Base-by-base conservation (phyloP, 2,797 vertebrate species). In the Luscinia luscinia region DNA sequence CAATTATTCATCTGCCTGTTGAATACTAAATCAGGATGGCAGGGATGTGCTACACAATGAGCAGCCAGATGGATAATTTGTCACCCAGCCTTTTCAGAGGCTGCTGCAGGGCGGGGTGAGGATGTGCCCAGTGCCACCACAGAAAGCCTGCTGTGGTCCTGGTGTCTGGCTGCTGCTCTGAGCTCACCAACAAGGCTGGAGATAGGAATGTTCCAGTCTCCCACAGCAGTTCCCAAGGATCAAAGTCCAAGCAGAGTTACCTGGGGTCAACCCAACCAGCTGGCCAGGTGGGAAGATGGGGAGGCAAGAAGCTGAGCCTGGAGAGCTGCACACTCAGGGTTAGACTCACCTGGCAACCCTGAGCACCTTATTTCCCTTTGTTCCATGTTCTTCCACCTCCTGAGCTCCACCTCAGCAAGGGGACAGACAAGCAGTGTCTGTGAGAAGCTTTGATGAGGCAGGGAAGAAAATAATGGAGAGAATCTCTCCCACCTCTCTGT, bases 1-100 rank as follows among this genome's bases (percentile, higher is more conserved):
- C 95, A 95, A 96, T 97, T 97, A 95, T 89, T 97, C 96, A 96
- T 95, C 89, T 94, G 89, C 91, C 95, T 87, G 89, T 91, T 95
- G 95, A 95, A 97, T 96, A 95, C 96, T 96, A 93, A 92, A 97
- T 95, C 49, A 91, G 94, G 92, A 84, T 57, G 82, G 92, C 91
- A 91, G 91, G 17, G 91, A 87, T 16, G 89, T 57, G 92, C 93
- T 77, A 84, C 91, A 91, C 89, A 92, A 92, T 75, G 92, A 95
- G 93, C 93, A 93, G 93, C 85, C 74, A 96, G 95, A 95, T 57
- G 91, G 95, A 87, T 95, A 61, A 93, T 92, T 89, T 94, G 90
- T 93, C 96, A 94, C 64, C 64, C 77, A 46, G 93, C 66, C 84
- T 87, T 84, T 89, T 81, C 93, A 93, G 78, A 93, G 84, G 91